phyloP scores from a whole-genome alignment of 2,888 invertebrate genomes.

The Melanostoma scalare region DNA sequence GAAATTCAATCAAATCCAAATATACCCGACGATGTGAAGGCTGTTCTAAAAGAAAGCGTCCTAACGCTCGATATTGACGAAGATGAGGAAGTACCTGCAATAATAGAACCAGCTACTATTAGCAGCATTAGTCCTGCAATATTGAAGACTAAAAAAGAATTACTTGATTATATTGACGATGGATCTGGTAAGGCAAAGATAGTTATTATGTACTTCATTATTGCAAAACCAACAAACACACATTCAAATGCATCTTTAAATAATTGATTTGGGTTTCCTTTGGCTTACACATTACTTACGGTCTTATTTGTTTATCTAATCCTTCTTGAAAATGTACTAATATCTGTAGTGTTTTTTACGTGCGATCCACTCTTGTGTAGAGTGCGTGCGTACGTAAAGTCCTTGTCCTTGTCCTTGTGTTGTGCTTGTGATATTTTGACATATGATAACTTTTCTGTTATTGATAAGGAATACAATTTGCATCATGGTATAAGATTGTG shows the following conservation, averaged over 20 bases:
- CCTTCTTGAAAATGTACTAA: not conserved
- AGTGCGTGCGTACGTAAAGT: no score
- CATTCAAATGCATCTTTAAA: not conserved
- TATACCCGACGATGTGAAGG: constrained; percentile 82
- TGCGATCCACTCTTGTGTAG: not conserved
- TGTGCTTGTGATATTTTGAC: no score
- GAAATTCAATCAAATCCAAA: constrained; percentile 82
- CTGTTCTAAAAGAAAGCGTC: constrained; percentile 81
- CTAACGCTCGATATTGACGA: constrained; percentile 79
- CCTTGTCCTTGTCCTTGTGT: no score
- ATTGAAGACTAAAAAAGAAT: constrained; percentile 80
- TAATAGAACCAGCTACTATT: constrained; percentile 74
- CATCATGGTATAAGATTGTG: no score
- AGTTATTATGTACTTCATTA: no score
- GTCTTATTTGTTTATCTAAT: constrained; percentile 22
- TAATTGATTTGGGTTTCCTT: constrained; percentile 22
- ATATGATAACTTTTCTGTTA: no score
- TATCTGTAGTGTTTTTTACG: not conserved
- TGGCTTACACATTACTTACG: constrained; percentile 29
- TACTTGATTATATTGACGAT: constrained; percentile 81
- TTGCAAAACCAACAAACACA: not conserved
- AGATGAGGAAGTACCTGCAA: constrained; percentile 76
- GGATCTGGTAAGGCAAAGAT: constrained; percentile 78
- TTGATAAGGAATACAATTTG: no score
- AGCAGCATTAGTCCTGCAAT: constrained; percentile 78